These are phyloP conservation scores for Zapus hudsonius DNA, from an alignment of 2,113 vertebrate species.

Conservation along the genomic window DNA sequence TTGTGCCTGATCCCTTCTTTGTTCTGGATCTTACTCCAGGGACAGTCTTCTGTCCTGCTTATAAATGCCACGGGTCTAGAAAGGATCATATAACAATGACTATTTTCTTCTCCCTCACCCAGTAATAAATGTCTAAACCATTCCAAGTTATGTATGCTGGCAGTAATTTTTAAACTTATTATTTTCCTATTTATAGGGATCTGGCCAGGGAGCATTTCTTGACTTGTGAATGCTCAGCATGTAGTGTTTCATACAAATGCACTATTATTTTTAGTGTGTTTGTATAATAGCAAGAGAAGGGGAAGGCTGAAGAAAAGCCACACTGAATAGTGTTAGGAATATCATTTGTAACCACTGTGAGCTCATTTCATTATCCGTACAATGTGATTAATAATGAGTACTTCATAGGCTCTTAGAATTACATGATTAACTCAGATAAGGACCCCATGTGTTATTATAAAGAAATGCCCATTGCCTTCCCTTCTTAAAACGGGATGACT, in stretches of 20 bases:
- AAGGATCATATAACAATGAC: background rate
- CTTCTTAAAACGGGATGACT: constrained; percentile 3
- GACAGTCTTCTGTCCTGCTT: background rate
- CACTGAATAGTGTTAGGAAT: background rate
- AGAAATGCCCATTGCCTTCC: constrained; percentile 10
- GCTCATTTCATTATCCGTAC: constrained; percentile 1
- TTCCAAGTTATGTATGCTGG: background rate
- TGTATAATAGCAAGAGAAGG: constrained; percentile 10
- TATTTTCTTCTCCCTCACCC: background rate
- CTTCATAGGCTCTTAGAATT: constrained; percentile 28
- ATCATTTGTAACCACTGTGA: background rate
- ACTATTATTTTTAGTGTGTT: constrained; percentile 37
- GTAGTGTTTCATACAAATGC: background rate
- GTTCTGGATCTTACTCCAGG: background rate
- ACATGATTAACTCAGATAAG: constrained; percentile 23
- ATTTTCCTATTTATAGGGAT: constrained; percentile 5
- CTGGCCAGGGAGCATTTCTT: constrained; percentile 28
- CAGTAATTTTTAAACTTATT: background rate
- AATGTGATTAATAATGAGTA: constrained; percentile 17
- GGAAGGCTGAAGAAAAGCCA: background rate
- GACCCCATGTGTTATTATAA: background rate
- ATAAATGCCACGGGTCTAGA: background rate
- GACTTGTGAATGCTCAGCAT: constrained; percentile 27
- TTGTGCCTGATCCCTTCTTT: background rate
- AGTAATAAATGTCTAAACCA: constrained; percentile 21